Conservation (phyloP, 2,797 vertebrate genomes). For the Nannoperca obscura region DNA sequence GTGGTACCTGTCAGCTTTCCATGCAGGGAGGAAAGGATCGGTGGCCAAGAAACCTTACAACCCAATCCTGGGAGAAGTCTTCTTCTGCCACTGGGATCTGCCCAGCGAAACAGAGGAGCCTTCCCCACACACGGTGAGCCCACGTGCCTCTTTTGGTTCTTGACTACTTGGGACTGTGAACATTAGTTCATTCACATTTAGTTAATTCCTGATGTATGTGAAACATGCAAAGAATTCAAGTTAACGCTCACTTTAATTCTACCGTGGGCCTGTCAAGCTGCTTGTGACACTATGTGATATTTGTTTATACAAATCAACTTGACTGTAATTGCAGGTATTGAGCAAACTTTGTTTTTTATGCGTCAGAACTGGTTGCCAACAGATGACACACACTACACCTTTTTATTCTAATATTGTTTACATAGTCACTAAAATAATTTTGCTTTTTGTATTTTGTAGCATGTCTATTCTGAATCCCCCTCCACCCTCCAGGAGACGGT, state of each 20-base stretch:
- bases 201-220: not conserved
- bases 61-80: slow-evolving; percentile 97
- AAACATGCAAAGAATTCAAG: not conserved
- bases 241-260: not conserved
- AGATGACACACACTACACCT: not conserved
- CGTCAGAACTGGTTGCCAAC: not conserved
- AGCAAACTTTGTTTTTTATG: not conserved
- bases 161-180: not conserved
- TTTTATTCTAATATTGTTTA: not conserved
- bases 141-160: not conserved
- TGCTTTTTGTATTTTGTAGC: not conserved
- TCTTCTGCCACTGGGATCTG: slow-evolving; percentile 97
- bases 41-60: slow-evolving; percentile 99
- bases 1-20: slow-evolving; percentile 99
- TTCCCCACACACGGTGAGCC: slow-evolving; percentile 72
- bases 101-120: slow-evolving; percentile 90
- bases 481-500: slow-evolving; percentile 87
- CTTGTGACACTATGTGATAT: not conserved
- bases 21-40: slow-evolving; percentile 97
- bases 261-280: not conserved
- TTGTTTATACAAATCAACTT: slow-evolving; percentile 5
- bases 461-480: not conserved
- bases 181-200: not conserved
- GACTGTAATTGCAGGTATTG: not conserved
- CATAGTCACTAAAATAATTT: not conserved